Evolutionary conservation across 2,797 vertebrate genomes (phyloP).

Genomic region (Cryptoprocta ferox): DNA sequence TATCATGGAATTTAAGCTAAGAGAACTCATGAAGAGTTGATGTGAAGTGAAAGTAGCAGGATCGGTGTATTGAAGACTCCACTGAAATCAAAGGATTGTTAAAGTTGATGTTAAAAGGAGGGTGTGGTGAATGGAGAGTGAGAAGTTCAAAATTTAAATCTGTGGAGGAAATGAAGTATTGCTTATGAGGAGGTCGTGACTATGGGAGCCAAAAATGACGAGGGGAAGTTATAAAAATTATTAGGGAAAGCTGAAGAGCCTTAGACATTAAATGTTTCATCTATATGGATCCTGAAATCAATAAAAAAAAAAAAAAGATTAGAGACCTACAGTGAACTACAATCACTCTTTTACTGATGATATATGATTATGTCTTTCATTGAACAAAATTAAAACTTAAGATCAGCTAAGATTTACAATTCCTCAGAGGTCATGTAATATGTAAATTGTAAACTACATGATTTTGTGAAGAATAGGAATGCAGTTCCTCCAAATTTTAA

Average conservation of each 20-base stretch:
- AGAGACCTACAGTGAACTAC: background rate
- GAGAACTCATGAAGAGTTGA: background rate
- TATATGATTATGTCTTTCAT: background rate
- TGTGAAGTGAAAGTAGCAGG: background rate
- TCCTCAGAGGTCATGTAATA: background rate
- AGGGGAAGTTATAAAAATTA: background rate
- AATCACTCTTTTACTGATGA: background rate
- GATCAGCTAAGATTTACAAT: background rate
- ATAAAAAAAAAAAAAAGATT: background rate
- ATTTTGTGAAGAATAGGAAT: background rate
- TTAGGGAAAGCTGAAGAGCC: background rate
- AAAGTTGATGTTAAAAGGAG: background rate
- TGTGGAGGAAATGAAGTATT: background rate
- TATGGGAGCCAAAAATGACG: background rate
- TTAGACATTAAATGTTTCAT: background rate
- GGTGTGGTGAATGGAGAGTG: background rate
- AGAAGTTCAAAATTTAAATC: background rate
- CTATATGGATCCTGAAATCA: background rate
- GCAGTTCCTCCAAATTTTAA: background rate
- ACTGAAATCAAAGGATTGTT: background rate
- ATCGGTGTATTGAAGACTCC: background rate
- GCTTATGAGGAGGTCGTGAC: background rate
- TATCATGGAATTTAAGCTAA: background rate
- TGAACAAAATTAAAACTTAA: background rate
- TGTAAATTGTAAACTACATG: background rate